Base-by-base conservation (phyloP, 2,888 invertebrate species). In the Drosophila aldrichi region DNA sequence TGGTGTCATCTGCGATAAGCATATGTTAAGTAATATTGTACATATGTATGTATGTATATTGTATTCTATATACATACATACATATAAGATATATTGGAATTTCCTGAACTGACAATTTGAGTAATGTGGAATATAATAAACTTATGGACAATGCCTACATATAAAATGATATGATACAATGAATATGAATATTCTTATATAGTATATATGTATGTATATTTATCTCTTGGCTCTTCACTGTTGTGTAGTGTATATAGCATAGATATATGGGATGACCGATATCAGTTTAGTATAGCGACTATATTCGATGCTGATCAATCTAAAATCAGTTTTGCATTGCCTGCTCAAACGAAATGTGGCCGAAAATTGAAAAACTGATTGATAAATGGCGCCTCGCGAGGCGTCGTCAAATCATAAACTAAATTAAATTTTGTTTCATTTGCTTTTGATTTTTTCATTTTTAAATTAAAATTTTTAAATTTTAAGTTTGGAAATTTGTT, bases 301-400 rank as follows among this genome's bases (percentile, higher is more conserved):
- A 79, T 91, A 92, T 93, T 92, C 93, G 93, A 93, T 93, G 92
- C 93, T 93, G 93, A 93, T 93, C 93, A 93, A 93, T 93, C 86
- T 87, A 89, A 92, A 93, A 93, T 92, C 93, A 93, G 93, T 92
- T 89, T 69, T 70, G 63, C 65, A 65, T 74, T 81, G 73, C 74
- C 67, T 70, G 54, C 38, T 54, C 54, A 55, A 59, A 51, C 66
- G 58, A 62, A 41, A 59, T 57, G 67, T 81, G 82, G 85, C 84
- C 83, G 82, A 87, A 71, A 87, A 14, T 54, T 5, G 54, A 40
- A 12, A 54, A 40, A 54, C 54, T 54, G 40, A 54, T 54, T 40
- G 54, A n/a, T 22, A 22, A 51, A 32, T 16, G 36, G 14, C 36
- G 14, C 14, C 36, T 16, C 36, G 14, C 14, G 36, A 36, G 36